phyloP scores from a whole-genome alignment of 2,888 invertebrate species.

The Lymantria dispar region DNA sequence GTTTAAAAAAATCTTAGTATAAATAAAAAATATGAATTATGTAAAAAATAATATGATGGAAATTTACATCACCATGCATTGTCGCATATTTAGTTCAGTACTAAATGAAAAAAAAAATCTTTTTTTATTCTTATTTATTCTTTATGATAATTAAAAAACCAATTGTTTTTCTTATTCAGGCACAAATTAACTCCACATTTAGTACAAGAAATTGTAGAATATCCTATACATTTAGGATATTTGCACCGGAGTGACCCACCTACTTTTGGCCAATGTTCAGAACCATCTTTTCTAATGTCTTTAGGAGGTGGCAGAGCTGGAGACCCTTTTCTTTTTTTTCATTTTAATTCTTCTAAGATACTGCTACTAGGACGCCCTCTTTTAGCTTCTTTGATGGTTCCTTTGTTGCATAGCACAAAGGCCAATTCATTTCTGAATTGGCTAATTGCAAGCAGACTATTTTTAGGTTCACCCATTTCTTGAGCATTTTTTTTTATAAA shows the following conservation, averaged over 20 bases:
- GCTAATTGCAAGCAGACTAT: constrained; percentile 11
- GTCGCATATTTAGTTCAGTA: neutral
- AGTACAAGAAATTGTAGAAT: neutral
- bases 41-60: too few species aligned
- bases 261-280: constrained; percentile 52
- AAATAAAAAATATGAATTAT: too few species aligned
- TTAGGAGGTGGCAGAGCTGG: constrained; percentile 31
- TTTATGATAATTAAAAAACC: too few species aligned
- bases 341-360: neutral
- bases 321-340: neutral
- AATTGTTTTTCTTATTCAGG: neutral
- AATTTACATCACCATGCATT: too few species aligned
- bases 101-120: neutral
- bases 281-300: constrained; percentile 47
- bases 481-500: neutral
- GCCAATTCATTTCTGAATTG: neutral
- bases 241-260: neutral
- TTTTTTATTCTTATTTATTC: neutral
- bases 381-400: constrained; percentile 15
- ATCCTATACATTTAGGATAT: neutral
- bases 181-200: neutral
- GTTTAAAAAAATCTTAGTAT: too few species aligned
- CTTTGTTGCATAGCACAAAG: neutral
- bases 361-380: constrained; percentile 24
- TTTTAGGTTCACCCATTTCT: constrained; percentile 20